A percentile compares a stretch with the other conserved stretches of the same genome.
Conservation (phyloP, 2,113 vertebrate species). For the Crotophaga sulcirostris region DNA sequence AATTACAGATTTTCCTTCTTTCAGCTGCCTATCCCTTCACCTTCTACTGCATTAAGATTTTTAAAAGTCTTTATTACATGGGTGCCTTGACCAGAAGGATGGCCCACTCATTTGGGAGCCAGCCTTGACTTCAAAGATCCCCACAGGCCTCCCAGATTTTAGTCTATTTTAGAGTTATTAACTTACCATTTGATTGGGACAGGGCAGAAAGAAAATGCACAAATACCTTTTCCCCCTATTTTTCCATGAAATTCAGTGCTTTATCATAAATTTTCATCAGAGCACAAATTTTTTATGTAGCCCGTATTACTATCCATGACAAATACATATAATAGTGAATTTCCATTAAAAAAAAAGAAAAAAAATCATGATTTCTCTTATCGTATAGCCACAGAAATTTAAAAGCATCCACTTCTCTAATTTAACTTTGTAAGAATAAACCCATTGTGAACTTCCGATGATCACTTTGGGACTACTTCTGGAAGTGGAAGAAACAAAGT, state of each 20-base stretch:
- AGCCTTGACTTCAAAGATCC: not conserved
- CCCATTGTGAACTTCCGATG: not conserved
- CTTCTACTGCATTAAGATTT: not conserved
- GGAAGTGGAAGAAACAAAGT: not conserved
- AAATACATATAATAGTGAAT: not conserved
- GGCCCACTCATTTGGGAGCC: not conserved
- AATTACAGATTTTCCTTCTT: not conserved
- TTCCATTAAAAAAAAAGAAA: not conserved
- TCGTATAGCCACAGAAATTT: not conserved
- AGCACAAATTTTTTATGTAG: not conserved
- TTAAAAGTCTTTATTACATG: not conserved
- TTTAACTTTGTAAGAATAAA: not conserved
- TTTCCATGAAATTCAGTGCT: accelerated
- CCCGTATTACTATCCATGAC: not conserved
- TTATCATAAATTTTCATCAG: not conserved
- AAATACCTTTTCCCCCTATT: not conserved
- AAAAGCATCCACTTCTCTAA: not conserved
- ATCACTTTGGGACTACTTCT: not conserved
- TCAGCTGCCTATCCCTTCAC: not conserved
- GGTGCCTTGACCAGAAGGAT: not conserved
- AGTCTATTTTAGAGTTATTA: not conserved
- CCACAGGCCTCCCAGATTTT: not conserved
- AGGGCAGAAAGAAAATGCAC: not conserved
- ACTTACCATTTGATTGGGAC: not conserved
- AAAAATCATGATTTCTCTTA: not conserved